Percentiles rank a stretch among this genome's conserved stretches.
Conservation (phyloP, 2,888 invertebrate genomes). For the Cosmorhoe ocellata region DNA sequence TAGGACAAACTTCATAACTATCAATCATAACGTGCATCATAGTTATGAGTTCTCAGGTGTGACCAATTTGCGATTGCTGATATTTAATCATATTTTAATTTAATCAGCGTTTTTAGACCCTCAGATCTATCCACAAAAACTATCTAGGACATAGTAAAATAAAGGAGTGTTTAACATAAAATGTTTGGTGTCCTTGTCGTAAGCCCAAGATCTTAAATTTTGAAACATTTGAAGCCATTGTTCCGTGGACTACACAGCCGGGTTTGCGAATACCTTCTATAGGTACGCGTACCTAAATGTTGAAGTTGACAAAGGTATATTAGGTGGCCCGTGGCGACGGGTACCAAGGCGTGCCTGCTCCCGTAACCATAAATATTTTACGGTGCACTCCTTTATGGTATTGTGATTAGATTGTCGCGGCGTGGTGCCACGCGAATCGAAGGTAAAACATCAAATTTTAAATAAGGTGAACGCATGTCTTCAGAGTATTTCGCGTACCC, state of each 20-base stretch:
- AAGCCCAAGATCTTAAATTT: constrained; percentile 4
- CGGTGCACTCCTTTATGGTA: constrained; percentile 69
- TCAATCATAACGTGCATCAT: too few relatives aligned
- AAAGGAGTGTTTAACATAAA: too few relatives aligned
- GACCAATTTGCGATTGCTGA: too few relatives aligned
- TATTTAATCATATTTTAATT: too few relatives aligned
- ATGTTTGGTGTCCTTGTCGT: neutral
- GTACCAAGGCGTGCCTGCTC: constrained; percentile 67
- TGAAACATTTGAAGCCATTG: constrained; percentile 19
- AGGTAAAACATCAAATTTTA: constrained; percentile 62
- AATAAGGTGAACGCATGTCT: constrained; percentile 54
- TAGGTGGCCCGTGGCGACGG: constrained; percentile 48
- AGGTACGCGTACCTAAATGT: constrained; percentile 24
- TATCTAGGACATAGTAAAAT: too few relatives aligned
- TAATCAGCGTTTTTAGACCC: too few relatives aligned
- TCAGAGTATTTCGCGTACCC: constrained; percentile 40
- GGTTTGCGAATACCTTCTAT: constrained; percentile 4
- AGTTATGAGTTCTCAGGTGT: too few relatives aligned
- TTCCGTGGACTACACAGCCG: constrained; percentile 12
- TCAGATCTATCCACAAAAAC: too few relatives aligned
- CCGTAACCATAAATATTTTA: constrained; percentile 71
- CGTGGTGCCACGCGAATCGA: constrained; percentile 58
- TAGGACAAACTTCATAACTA: too few relatives aligned
- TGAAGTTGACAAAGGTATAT: constrained; percentile 42
- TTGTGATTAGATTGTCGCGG: constrained; percentile 71